Evolutionary conservation across 1,140 invertebrate genomes (phyloP), one percentile per base, ranked within the genome.

Genomic region (Cryptotermes secundus): DNA sequence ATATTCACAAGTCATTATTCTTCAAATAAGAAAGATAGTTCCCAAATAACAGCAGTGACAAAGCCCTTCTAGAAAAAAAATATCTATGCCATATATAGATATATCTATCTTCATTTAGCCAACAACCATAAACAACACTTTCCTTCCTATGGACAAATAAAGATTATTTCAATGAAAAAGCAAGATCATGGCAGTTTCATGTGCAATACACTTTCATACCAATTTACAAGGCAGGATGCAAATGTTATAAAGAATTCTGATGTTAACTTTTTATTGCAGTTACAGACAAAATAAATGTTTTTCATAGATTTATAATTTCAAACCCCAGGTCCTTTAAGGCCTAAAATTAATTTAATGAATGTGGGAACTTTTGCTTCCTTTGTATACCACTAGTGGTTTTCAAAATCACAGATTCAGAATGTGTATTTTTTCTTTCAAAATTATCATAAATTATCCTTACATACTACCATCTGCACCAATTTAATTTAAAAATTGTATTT

Each of bases 51-150:
- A 72, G 7, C 59, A 72, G 59, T 26, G 26, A 72, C 31, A n/a
- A 72, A 72, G 26, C n/a, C 59, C 31, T 31, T 72, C 26, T 72
- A n/a, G n/a, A 31, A 72, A 72, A 72, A 59, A 72, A 72, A 72
- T 72, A 72, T 31, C 59, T 31, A 72, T 72, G 26, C 59, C n/a
- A n/a, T 72, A 31, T 72, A 72, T 72, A 45, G 7, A 65, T 65
- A 65, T 65, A 72, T 72, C 26, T 72, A 72, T 72, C 59, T 72
- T 72, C 59, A 72, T 31, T 72, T 72, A 31, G 7, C n/a, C 59
- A 72, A 72, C 59, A 72, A 14, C n/a, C n/a, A 72, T 72, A 72
- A 72, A 72, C 14, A 72, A 72, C 59, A 72, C 59, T 72, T 72
- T 72, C 59, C 59, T 31, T 72, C 6, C n/a, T 14, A 72, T 14